Evolutionary conservation across 1,140 invertebrate species (phyloP).

Genomic region (Drosophila ohnishii): DNA sequence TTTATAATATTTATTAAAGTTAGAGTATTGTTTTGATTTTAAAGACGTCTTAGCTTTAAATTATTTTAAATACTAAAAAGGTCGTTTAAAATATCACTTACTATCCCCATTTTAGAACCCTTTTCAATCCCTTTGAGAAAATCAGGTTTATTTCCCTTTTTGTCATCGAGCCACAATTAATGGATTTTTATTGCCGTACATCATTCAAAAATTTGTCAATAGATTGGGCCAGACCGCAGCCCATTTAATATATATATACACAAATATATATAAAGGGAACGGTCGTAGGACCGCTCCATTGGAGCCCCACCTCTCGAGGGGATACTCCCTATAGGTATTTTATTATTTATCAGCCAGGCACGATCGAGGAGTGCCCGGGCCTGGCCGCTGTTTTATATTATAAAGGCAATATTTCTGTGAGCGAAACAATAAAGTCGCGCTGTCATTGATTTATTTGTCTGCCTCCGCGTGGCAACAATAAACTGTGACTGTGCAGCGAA

Average conservation of each 20-base stretch:
- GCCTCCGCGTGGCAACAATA: slow-evolving; percentile 76
- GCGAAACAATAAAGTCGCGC: slow-evolving; percentile 81
- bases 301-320: slow-evolving; percentile 18
- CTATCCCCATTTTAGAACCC: background rate
- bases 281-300: background rate
- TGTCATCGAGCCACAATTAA: slow-evolving; percentile 53
- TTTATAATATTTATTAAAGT: background rate
- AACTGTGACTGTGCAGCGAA: slow-evolving; percentile 66
- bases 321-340: slow-evolving; percentile 73
- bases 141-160: slow-evolving; percentile 21
- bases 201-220: slow-evolving; percentile 78
- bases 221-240: slow-evolving; percentile 67
- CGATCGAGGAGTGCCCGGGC: slow-evolving; percentile 50
- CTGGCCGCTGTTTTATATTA: slow-evolving; percentile 69
- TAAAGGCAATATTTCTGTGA: slow-evolving; percentile 81
- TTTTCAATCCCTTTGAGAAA: slow-evolving; percentile 3
- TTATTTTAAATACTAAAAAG: background rate
- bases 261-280: slow-evolving; percentile 40
- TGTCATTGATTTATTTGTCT: slow-evolving; percentile 82
- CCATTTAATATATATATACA: slow-evolving; percentile 63
- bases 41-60: too few relatives aligned
- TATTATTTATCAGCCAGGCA: slow-evolving; percentile 72
- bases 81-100: background rate
- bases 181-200: slow-evolving; percentile 77
- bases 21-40: too few relatives aligned